phyloP scores from a whole-genome alignment of 1,140 invertebrate species.

The Halesus radiatus region DNA sequence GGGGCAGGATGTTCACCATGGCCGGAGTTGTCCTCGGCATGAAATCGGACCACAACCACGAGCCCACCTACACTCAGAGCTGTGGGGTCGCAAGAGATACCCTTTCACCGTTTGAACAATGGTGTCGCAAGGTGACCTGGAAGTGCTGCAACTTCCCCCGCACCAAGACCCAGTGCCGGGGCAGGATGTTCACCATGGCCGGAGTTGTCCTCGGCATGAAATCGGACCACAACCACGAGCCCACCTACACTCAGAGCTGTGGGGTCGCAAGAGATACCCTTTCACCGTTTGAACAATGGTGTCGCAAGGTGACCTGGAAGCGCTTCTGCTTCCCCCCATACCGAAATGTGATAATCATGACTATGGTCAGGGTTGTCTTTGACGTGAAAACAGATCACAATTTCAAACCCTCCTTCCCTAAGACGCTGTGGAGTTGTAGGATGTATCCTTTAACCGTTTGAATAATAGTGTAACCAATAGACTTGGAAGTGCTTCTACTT shows the following conservation, averaged over 20 bases:
- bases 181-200: background rate
- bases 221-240: conserved; percentile 33
- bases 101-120: too few relatives aligned
- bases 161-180: conserved; percentile 16
- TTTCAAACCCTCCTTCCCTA: too few relatives aligned
- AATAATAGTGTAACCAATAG: too few relatives aligned
- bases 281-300: too few relatives aligned
- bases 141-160: conserved; percentile 19
- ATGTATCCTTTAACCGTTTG: too few relatives aligned
- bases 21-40: conserved; percentile 12
- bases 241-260: background rate
- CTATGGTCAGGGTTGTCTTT: too few relatives aligned
- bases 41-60: conserved; percentile 28
- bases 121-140: background rate
- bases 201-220: conserved; percentile 9
- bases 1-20: background rate
- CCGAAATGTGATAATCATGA: too few relatives aligned
- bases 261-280: background rate
- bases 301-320: too few relatives aligned
- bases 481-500: too few relatives aligned
- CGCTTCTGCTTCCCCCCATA: too few relatives aligned
- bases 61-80: background rate
- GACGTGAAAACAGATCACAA: too few relatives aligned
- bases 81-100: conserved; percentile 1
- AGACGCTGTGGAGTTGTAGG: too few relatives aligned